Base-by-base conservation (phyloP, 2,113 vertebrate genomes). In the Progne subis region DNA sequence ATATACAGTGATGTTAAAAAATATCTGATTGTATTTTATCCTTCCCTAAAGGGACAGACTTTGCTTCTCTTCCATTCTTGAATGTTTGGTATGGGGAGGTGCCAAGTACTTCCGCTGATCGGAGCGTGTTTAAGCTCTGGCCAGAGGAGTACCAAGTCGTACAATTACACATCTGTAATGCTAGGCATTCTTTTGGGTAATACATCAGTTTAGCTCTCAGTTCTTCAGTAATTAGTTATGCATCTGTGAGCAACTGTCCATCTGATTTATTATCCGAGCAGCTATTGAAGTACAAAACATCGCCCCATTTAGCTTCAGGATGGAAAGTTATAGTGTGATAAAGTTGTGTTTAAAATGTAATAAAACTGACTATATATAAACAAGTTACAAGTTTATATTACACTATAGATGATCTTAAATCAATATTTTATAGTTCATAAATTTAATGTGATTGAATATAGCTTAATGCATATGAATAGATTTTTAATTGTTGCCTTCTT, bases 241-340 rank as follows among this genome's bases (percentile, higher is more conserved):
- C 90, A 90, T 95, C 90, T 97, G 85, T 90, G 90, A 96, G 68
- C 80, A 88, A 37, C 76, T 88, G 90, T 84, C 88, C 92, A 26
- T 90, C 86, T 95, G 94, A 97, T 96, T 95, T 95, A 88, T 94
- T 91, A 60, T 89, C 69, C 0, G 0, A 86, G 53, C 72, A 86
- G 80, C 71, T 90, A 90, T 83, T 88, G 64, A 92, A 84, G 90
- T 81, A 77, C 14, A 72, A 50, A 95, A 71, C 46, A 88, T 88
- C 75, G 46, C 64, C 53, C 56, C 41, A 24, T 92, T 93, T 94
- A 90, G 76, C 72, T 82, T 88, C 61, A 44, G 82, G 72, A 92
- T 68, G 82, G n/a, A 64, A 93, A 93, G 68, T 90, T 96, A 83
- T 34, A 50, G 31, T 71, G 56, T 93, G 75, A 70, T 95, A 68